phyloP scores from a whole-genome alignment of 2,797 vertebrate genomes.

The Manis javanica region DNA sequence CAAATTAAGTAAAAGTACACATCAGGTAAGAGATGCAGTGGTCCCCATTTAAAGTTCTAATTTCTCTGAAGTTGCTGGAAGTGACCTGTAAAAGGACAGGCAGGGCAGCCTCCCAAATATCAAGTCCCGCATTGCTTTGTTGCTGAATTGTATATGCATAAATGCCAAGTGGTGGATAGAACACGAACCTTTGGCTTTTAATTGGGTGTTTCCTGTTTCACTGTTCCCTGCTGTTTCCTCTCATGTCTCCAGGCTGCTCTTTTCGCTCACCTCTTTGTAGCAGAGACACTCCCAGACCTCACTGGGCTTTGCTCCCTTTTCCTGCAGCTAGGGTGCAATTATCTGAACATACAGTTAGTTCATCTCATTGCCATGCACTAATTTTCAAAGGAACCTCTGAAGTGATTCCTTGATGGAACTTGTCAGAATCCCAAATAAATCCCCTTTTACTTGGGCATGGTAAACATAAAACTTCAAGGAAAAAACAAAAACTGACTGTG shows the following conservation, averaged over 20 bases:
- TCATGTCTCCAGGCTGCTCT: neutral
- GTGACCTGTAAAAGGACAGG: neutral
- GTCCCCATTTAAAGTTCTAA: neutral
- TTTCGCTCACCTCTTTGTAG: neutral
- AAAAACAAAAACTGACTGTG: neutral
- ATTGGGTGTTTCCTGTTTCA: constrained; percentile 16
- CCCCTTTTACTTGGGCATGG: constrained; percentile 8
- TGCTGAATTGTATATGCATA: constrained; percentile 36
- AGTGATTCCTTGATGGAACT: constrained; percentile 52
- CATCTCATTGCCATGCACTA: neutral
- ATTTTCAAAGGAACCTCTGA: constrained; percentile 55
- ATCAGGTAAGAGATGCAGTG: constrained; percentile 19
- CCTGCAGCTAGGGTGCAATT: neutral
- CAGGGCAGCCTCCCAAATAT: constrained; percentile 47
- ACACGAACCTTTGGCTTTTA: constrained; percentile 28
- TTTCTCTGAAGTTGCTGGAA: constrained; percentile 2
- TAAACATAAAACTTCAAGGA: constrained; percentile 69
- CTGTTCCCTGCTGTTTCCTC: neutral
- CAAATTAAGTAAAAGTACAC: constrained; percentile 60
- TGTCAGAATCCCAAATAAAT: constrained; percentile 50
- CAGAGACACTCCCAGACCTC: neutral
- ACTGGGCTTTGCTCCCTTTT: neutral
- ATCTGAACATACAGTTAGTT: neutral
- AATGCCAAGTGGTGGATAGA: constrained; percentile 42
- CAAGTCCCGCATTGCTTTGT: constrained; percentile 42